Base-by-base conservation (phyloP, 2,797 vertebrate genomes). In the Rhinella marina region DNA sequence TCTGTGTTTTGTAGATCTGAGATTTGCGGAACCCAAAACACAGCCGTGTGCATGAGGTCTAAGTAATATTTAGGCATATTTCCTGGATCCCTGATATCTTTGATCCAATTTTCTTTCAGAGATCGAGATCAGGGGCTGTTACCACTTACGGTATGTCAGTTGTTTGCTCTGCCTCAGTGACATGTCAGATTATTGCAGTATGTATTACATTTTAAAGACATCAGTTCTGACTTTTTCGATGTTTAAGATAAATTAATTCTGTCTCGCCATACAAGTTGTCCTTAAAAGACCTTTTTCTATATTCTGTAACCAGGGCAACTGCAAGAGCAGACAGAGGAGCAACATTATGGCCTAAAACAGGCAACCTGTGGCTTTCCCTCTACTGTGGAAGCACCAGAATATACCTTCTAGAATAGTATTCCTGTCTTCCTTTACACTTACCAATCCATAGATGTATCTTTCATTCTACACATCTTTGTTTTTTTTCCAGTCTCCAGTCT, bases 251-350 rank as follows among this genome's bases (percentile, higher is more conserved):
- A 27, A 79, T 56, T 79, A 17, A 29, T 19, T 7, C 16, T 79
- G 27, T 21, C 19, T 32, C 21, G 3, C 2, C 3, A 23, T 17
- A 79, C 14, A 57, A 25, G 13, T 25, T 79, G 54, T 16, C 76
- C n/a, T 79, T 79, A 79, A 79, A 79, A 57, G 6, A 29, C n/a
- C 54, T 7, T 59, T 29, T 80, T 48, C 19, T 41, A 32, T 41
- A 64, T n/a, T 64, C 19, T 48, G 32, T 81, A 81, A 81, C 79
- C n/a, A 62, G 32, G 79, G 59, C 14, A 81, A 81, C 79, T 13
- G 32, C 29, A 16, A 64, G 32, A 59, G 2, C 79, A 64, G 3
- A 61, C 13, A 32, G 56, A 14, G 48, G 19, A 79, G 23, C 48
- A 57, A 57, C 25, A 32, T 32, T 59, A 50, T 25, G 10, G 10